These are phyloP conservation scores for Cheilosia impressa DNA, from an alignment of 2,888 invertebrate species.

Conservation along the genomic window DNA sequence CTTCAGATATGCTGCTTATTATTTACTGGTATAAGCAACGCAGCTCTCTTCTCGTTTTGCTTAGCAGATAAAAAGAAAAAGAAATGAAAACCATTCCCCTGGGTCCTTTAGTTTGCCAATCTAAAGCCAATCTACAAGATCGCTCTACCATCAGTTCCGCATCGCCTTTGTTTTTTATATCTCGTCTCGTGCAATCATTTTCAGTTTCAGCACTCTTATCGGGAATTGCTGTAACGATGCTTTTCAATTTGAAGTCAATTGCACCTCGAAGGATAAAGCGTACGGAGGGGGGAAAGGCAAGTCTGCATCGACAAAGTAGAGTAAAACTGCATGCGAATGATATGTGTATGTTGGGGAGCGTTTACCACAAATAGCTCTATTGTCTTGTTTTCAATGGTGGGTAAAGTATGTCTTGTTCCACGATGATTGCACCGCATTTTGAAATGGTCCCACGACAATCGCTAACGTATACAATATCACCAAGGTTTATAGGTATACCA, in stretches of 20 bases:
- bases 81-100: slow-evolving; percentile 22
- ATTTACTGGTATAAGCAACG: too few species aligned
- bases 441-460: slow-evolving; percentile 52
- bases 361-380: slow-evolving; percentile 51
- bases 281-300: not conserved
- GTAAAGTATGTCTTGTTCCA: slow-evolving; percentile 53
- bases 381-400: slow-evolving; percentile 27
- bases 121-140: slow-evolving; percentile 60
- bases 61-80: not conserved
- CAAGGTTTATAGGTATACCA: too few species aligned
- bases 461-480: not conserved
- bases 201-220: slow-evolving; percentile 52
- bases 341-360: slow-evolving; percentile 66
- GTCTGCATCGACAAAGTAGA: slow-evolving; percentile 14
- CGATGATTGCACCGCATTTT: slow-evolving; percentile 58
- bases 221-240: slow-evolving; percentile 63
- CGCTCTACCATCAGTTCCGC: slow-evolving; percentile 40
- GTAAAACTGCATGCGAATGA: slow-evolving; percentile 51
- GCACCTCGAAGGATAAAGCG: slow-evolving; percentile 54
- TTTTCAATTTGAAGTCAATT: slow-evolving; percentile 70
- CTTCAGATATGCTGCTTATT: too few species aligned
- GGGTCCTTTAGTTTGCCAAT: slow-evolving; percentile 51
- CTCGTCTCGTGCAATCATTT: slow-evolving; percentile 49
- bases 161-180: slow-evolving; percentile 36
- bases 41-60: too few species aligned